A percentile compares a stretch with the other conserved stretches of the same genome.
Conservation (phyloP, 2,888 invertebrate genomes). For the Lagria hirta region DNA sequence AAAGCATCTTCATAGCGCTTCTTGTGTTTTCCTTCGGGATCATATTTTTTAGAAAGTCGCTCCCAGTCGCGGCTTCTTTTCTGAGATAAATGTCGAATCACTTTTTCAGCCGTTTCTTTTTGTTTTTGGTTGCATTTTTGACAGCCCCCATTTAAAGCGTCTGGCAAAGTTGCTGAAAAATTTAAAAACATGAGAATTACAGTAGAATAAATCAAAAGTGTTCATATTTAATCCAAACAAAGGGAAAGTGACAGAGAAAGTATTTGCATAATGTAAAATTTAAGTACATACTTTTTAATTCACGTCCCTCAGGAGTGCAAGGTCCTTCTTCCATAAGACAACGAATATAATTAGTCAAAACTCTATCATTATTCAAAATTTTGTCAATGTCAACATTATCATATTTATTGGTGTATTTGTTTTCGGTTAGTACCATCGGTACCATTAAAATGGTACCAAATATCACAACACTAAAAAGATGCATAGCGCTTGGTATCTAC, state of each 20-base stretch:
- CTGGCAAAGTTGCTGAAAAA: constrained; percentile 67
- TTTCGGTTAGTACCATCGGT: constrained; percentile 35
- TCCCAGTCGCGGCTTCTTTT: constrained; percentile 70
- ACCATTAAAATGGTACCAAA: constrained; percentile 41
- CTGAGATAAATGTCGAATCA: constrained; percentile 64
- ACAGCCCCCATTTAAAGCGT: constrained; percentile 69
- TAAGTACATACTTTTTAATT: constrained; percentile 64
- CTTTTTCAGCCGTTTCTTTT: constrained; percentile 66
- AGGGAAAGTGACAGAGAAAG: constrained; percentile 24
- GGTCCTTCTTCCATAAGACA: constrained; percentile 63
- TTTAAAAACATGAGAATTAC: no score
- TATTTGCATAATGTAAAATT: constrained; percentile 12
- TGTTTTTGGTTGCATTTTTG: constrained; percentile 68
- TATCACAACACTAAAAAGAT: constrained; percentile 40
- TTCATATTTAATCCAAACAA: no score
- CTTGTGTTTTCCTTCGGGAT: constrained; percentile 68
- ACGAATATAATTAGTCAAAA: constrained; percentile 63
- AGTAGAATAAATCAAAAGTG: constrained; percentile 5
- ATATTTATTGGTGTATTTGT: constrained; percentile 32
- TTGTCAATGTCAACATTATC: constrained; percentile 58
- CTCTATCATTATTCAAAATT: constrained; percentile 59
- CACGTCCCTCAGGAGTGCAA: constrained; percentile 62
- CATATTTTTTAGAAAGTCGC: constrained; percentile 66
- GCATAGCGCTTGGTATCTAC: constrained; percentile 22
- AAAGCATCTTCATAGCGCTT: constrained; percentile 53